phyloP scores from a whole-genome alignment of 2,797 vertebrate genomes.

The Eulemur albifrons region DNA sequence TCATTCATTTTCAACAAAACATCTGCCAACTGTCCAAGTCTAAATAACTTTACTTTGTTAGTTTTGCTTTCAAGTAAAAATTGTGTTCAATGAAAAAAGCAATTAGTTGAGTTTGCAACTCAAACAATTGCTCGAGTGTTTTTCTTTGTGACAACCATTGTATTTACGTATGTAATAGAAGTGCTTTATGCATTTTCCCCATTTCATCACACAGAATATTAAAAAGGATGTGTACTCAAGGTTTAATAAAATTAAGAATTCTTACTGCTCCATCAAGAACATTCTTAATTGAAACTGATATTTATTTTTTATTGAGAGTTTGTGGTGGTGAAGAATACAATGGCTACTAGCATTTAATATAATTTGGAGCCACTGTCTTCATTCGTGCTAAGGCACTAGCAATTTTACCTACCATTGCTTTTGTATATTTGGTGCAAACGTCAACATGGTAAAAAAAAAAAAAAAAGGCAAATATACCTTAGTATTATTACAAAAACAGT shows the following conservation, averaged over 20 bases:
- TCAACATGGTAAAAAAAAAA: neutral
- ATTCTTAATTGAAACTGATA: neutral
- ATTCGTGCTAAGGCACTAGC: neutral
- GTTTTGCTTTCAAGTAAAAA: conserved; percentile 45
- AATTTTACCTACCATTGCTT: neutral
- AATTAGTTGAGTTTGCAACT: neutral
- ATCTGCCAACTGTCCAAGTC: neutral
- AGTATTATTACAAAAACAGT: neutral
- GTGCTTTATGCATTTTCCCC: neutral
- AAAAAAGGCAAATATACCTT: neutral
- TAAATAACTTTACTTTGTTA: neutral
- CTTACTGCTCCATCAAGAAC: neutral
- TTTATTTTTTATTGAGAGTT: conserved; percentile 5
- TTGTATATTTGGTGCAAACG: neutral
- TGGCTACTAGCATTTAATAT: neutral
- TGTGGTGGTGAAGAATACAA: neutral
- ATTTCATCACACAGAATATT: neutral
- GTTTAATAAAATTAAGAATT: neutral
- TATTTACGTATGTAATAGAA: neutral
- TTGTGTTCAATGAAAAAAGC: neutral
- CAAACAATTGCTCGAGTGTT: neutral
- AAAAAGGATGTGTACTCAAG: neutral
- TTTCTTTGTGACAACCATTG: neutral
- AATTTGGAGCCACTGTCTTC: neutral
- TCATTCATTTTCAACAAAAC: conserved; percentile 29